Conservation (phyloP, 1,140 invertebrate genomes). For the Brachionus plicatilis region DNA sequence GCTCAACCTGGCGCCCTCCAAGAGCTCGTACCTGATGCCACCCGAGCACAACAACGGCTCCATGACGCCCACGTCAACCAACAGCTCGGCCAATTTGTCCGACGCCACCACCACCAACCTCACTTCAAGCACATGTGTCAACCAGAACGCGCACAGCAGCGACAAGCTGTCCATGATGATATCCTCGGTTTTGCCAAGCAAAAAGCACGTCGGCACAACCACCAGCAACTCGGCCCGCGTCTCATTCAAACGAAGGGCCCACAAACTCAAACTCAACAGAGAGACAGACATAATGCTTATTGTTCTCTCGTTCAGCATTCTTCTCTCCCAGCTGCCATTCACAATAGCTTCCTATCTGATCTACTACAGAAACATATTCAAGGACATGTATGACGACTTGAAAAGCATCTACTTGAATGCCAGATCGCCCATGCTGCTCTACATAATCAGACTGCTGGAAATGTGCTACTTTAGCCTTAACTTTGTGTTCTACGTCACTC, state of each 20-base stretch:
- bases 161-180: conserved; percentile 23
- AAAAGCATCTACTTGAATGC: not conserved
- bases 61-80: conserved; percentile 13
- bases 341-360: conserved; percentile 16
- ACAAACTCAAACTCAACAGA: conserved; percentile 5
- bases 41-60: not conserved
- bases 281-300: conserved; percentile 39
- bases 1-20: not conserved
- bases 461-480: conserved; percentile 38
- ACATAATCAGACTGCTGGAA: conserved; percentile 21
- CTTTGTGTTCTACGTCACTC: conserved; percentile 33
- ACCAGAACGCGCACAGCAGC: not conserved
- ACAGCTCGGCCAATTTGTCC: conserved; percentile 7
- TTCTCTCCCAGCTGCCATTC: conserved; percentile 35
- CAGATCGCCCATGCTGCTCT: conserved; percentile 17
- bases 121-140: not conserved
- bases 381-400: not conserved
- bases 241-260: not conserved
- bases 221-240: not conserved
- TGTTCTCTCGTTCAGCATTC: conserved; percentile 37
- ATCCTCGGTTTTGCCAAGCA: not conserved
- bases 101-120: conserved; percentile 5
- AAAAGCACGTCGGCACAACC: not conserved
- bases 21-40: not conserved
- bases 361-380: conserved; percentile 30